Percentiles rank a stretch among this genome's conserved stretches.
Evolutionary conservation across 2,113 vertebrate species (phyloP).

Genomic region (Mastomys coucha): DNA sequence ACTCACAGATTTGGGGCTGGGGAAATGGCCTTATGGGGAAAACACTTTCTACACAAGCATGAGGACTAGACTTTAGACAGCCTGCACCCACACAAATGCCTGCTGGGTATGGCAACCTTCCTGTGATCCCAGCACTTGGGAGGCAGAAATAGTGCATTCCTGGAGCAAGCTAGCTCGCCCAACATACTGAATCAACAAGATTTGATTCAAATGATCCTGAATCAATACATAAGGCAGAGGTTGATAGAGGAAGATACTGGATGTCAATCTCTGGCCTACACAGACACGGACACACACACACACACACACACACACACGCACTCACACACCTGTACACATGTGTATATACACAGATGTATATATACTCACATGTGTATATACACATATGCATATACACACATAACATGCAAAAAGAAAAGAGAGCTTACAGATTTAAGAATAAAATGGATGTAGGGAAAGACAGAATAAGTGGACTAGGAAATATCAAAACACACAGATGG

Average conservation of each 20-base stretch:
- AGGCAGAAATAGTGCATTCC: not conserved
- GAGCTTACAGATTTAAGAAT: not conserved
- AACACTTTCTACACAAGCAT: not conserved
- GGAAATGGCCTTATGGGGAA: not conserved
- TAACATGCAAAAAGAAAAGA: not conserved
- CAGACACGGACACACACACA: not conserved
- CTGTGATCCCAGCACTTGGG: not conserved
- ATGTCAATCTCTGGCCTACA: not conserved
- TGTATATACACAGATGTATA: not conserved
- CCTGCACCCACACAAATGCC: not conserved
- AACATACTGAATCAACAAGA: not conserved
- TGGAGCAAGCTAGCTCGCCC: not conserved
- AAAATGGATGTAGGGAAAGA: not conserved
- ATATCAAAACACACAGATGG: not conserved
- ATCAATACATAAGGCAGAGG: not conserved
- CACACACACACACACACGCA: not conserved
- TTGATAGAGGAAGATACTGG: not conserved
- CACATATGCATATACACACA: not conserved
- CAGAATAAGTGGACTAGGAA: not conserved
- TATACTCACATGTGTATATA: not conserved
- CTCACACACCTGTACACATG: not conserved
- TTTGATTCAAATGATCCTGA: not conserved
- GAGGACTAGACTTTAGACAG: not conserved
- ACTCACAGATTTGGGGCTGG: not conserved
- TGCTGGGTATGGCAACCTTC: too few species aligned